phyloP scores from a whole-genome alignment of 2,113 vertebrate species.

The Peromyscus polionotus region DNA sequence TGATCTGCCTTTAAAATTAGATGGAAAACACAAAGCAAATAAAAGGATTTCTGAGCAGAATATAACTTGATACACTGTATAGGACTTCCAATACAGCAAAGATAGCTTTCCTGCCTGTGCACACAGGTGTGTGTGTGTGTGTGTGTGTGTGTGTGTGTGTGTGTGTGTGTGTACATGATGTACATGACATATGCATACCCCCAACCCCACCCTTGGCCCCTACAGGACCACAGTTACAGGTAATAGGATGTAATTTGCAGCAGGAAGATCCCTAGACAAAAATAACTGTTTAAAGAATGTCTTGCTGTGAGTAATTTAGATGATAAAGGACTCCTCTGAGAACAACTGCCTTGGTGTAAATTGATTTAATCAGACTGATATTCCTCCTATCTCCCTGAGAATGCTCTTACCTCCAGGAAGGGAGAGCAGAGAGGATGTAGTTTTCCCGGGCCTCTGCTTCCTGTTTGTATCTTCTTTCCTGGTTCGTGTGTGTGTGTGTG shows the following conservation, averaged over 20 bases:
- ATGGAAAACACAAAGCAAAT: not conserved
- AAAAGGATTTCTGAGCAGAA: not conserved
- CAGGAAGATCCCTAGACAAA: slow-evolving; percentile 52
- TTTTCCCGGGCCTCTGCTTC: not conserved
- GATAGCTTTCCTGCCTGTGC: not conserved
- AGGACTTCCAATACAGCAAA: not conserved
- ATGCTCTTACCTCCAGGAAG: accelerated
- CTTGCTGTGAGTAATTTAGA: slow-evolving; percentile 53
- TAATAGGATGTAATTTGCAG: not conserved
- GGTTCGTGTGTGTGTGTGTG: not conserved
- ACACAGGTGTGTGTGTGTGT: not conserved
- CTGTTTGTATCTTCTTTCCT: not conserved
- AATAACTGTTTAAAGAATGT: not conserved
- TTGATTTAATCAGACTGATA: not conserved
- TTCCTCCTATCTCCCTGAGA: not conserved
- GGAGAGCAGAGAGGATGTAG: no score
- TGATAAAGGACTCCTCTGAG: not conserved
- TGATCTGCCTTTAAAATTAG: not conserved
- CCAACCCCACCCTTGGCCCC: not conserved
- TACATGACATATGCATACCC: not conserved
- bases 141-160: not conserved
- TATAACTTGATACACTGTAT: not conserved
- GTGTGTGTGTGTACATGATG: not conserved
- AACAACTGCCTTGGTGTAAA: not conserved
- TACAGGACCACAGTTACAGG: not conserved